Evolutionary conservation across 2,113 vertebrate species (phyloP).

Genomic region (Centropus unirufus): DNA sequence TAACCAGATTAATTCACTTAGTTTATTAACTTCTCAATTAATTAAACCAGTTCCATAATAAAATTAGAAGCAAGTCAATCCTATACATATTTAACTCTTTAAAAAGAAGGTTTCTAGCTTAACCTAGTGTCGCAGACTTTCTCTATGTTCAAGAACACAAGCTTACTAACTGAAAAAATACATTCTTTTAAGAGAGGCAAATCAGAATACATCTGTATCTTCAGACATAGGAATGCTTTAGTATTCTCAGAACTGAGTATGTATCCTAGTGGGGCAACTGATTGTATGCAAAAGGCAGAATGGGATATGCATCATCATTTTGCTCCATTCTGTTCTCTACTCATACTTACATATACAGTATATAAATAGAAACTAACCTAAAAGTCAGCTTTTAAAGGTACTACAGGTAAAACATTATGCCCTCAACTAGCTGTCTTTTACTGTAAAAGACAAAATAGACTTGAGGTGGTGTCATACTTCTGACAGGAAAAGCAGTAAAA

Average conservation of each 20-base stretch:
- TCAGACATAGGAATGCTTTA: neutral
- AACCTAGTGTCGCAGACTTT: neutral
- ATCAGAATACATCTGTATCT: neutral
- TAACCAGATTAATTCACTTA: neutral
- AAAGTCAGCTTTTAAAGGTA: neutral
- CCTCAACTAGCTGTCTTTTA: neutral
- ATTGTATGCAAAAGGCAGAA: neutral
- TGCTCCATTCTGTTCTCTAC: neutral
- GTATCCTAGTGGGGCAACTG: neutral
- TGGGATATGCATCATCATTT: fast-evolving
- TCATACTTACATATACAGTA: neutral
- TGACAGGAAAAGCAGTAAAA: neutral
- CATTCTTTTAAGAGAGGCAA: neutral
- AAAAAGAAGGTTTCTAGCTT: neutral
- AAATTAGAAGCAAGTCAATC: neutral
- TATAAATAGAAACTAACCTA: neutral
- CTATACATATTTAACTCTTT: neutral
- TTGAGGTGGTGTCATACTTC: neutral
- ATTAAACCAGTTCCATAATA: neutral
- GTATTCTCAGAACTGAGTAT: neutral
- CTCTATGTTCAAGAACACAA: neutral
- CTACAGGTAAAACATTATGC: neutral
- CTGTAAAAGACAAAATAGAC: neutral
- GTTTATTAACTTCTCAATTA: neutral
- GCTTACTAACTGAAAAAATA: neutral